phyloP scores from a whole-genome alignment of 1,140 invertebrate species.

The Thaumetopoea pityocampa region DNA sequence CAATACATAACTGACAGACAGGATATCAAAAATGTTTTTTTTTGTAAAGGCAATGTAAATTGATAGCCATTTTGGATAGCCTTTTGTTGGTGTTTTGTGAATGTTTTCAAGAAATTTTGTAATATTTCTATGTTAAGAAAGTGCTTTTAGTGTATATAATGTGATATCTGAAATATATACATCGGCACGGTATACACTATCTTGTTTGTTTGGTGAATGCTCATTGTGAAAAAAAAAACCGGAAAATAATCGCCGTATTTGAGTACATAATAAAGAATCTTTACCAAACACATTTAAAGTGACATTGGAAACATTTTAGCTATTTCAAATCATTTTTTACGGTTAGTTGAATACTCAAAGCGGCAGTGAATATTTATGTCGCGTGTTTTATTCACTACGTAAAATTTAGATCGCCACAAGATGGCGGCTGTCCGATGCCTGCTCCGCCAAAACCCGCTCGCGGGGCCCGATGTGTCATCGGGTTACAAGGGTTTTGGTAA shows the following conservation, averaged over 20 bases:
- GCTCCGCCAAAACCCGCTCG: constrained; percentile 70
- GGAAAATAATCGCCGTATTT: constrained; percentile 57
- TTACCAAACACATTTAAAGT: constrained; percentile 27
- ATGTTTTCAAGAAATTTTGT: constrained; percentile 69
- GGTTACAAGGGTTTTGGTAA: constrained; percentile 38
- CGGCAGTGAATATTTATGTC: constrained; percentile 50
- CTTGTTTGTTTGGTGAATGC: constrained; percentile 59
- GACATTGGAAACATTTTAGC: constrained; percentile 24
- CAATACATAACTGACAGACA: constrained; percentile 68
- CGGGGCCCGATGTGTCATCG: constrained; percentile 68
- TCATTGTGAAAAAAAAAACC: constrained; percentile 67
- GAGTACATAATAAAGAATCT: constrained; percentile 32
- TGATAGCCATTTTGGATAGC: constrained; percentile 75
- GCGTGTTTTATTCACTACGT: constrained; percentile 67
- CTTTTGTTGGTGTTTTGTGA: constrained; percentile 76
- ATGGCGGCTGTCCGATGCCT: constrained; percentile 68
- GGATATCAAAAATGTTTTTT: constrained; percentile 73
- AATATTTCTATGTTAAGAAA: constrained; percentile 43
- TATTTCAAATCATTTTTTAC: constrained; percentile 17
- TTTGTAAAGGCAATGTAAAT: constrained; percentile 69
- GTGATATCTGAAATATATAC: too few species aligned
- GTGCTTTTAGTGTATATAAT: constrained; percentile 32
- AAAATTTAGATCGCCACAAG: constrained; percentile 71
- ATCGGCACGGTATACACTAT: constrained; percentile 28
- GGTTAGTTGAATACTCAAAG: constrained; percentile 25